Evolutionary conservation across 2,888 invertebrate species (phyloP).

Genomic region (Hemaris fuciformis): DNA sequence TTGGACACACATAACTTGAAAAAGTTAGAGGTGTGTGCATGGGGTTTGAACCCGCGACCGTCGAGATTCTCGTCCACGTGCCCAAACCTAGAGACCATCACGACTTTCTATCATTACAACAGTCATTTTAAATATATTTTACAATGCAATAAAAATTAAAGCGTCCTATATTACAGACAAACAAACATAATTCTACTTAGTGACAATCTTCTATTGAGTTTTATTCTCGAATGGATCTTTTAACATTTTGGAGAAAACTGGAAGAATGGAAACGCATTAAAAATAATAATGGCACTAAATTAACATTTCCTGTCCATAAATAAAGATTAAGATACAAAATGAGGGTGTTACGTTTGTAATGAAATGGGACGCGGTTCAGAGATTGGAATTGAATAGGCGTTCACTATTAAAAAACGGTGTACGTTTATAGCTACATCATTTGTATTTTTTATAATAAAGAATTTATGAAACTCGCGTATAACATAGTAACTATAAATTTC

Average conservation of each 20-base stretch:
- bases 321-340: constrained; percentile 12
- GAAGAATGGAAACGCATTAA: constrained; percentile 12
- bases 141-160: no score
- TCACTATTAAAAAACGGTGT: background rate
- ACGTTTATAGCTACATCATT: background rate
- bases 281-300: constrained; percentile 8
- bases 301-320: constrained; percentile 14
- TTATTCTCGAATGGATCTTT: background rate
- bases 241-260: constrained; percentile 2
- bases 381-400: constrained; percentile 1
- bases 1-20: no score
- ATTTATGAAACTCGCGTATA: no score
- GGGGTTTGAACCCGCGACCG: no score
- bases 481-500: no score
- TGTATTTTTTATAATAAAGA: no score
- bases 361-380: background rate
- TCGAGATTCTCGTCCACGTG: no score
- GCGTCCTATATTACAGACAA: background rate
- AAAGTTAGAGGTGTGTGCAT: no score
- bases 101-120: no score
- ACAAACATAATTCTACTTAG: background rate
- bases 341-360: constrained; percentile 4
- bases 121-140: no score
- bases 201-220: background rate
- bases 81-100: no score